Conservation (phyloP, 2,888 invertebrate species). For the Anticlea derivata region DNA sequence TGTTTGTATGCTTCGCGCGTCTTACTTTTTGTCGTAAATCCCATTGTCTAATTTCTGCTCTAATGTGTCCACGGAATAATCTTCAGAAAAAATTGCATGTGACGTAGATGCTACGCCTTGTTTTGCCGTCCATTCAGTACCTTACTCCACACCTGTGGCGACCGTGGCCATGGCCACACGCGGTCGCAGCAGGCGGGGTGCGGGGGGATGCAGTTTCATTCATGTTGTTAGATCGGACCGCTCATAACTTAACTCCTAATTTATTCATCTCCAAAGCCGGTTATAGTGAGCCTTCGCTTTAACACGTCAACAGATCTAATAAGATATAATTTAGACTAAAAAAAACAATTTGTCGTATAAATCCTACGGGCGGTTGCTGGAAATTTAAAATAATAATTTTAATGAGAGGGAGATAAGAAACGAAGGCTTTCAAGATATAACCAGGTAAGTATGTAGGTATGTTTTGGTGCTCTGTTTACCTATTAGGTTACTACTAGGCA, state of each 20-base stretch:
- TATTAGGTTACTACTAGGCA: too few relatives aligned
- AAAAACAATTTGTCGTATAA: conserved; percentile 22
- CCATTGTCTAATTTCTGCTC: not conserved
- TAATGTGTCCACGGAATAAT: not conserved
- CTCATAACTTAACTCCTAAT: conserved; percentile 83
- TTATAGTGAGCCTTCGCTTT: conserved; percentile 62
- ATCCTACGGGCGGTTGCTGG: conserved; percentile 16
- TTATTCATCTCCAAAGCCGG: conserved; percentile 76
- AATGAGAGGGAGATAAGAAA: not conserved
- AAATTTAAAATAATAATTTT: conserved; percentile 23
- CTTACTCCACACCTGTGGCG: conserved; percentile 62
- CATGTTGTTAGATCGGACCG: conserved; percentile 82
- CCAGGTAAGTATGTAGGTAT: too few relatives aligned
- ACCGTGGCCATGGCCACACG: conserved; percentile 76
- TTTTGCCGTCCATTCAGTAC: not conserved
- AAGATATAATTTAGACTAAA: conserved; percentile 46
- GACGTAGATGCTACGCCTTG: too few relatives aligned
- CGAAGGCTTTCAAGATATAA: too few relatives aligned
- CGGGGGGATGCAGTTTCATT: conserved; percentile 73
- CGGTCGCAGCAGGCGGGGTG: conserved; percentile 50
- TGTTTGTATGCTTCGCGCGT: too few relatives aligned
- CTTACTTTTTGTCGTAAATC: too few relatives aligned
- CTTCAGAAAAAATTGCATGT: not conserved
- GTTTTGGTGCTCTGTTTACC: too few relatives aligned
- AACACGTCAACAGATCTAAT: conserved; percentile 62